Conservation (phyloP, 2,888 invertebrate genomes). For the Cosmorhoe ocellata region DNA sequence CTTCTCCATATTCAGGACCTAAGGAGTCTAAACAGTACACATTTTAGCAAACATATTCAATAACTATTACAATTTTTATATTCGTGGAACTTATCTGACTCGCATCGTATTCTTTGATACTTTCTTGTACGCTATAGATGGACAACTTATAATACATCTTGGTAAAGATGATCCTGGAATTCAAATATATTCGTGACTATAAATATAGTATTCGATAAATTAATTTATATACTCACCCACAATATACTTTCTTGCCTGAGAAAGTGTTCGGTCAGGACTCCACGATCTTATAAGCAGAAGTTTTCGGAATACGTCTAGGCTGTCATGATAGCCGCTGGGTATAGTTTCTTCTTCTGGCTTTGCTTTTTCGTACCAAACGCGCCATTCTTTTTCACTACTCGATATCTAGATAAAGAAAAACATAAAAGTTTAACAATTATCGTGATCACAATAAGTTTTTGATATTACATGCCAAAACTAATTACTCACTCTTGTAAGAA, state of each 20-base stretch:
- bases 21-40: constrained; percentile 86
- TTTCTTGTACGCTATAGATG: too few species aligned
- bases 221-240: constrained; percentile 87
- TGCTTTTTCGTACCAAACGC: constrained; percentile 95
- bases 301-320: constrained; percentile 94
- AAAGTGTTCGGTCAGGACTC: constrained; percentile 97
- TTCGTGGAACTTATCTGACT: too few species aligned
- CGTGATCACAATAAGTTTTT: too few species aligned
- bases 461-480: too few species aligned
- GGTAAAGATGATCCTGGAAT: too few species aligned
- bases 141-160: too few species aligned
- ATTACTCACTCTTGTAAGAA: constrained; percentile 86
- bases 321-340: constrained; percentile 93
- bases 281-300: constrained; percentile 94
- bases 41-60: too few species aligned
- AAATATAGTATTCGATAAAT: too few species aligned
- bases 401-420: constrained; percentile 84
- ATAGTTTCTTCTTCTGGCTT: constrained; percentile 95
- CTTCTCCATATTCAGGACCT: constrained; percentile 94
- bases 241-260: constrained; percentile 95
- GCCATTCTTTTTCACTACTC: constrained; percentile 93
- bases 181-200: too few species aligned
- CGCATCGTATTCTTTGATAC: too few species aligned
- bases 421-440: too few species aligned
- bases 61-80: too few species aligned